Evolutionary conservation across 2,113 vertebrate genomes (phyloP), one percentile per base, ranked within the genome.

Genomic region (Daphoenositta chrysoptera): DNA sequence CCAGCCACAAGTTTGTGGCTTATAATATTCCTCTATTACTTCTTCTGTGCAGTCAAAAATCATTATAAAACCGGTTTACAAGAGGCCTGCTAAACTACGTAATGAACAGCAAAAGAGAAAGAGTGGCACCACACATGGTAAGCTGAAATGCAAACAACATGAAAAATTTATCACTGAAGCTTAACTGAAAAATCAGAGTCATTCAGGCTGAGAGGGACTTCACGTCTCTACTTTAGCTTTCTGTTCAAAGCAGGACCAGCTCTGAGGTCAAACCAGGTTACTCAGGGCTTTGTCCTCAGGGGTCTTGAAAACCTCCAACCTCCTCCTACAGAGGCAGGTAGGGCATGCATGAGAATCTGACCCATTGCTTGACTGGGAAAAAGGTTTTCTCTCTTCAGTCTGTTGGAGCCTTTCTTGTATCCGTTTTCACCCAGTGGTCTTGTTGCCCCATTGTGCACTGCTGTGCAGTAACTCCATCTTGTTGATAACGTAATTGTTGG

Each of bases 301-400:
- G n/a, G 7, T 82, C 37, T 53, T 68, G 53, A 83, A 89, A 93
- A 77, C 5, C 15, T 64, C 57, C 53, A 76, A 31, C 17, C 28
- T 84, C 23, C 69, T 84, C 50, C 40, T 42, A 54, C 39, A 68
- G 30, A 69, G n/a, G 22, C 7, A 69, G 35, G 22, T 9, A 63
- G 12, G 44, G 19, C 20, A 60, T 0, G 0, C 15, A 58, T 22
- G 8, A 16, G 7, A 86, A 70, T 15, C 8, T 53, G 16, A 21
- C 70, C 37, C n/a, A 35, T 31, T 51, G 48, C 20, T 51, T 51
- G 33, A 54, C 13, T 28, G 6, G 45, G 16, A 33, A 33, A 73
- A 72, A 87, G 5, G 6, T 35, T 66, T 76, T 77, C 16, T 42
- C 37, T 77, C 82, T 40, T 27, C 6, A 28, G 5, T 23, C 31